Conservation (phyloP, 2,797 vertebrate genomes). For the Molossus alvarezi region DNA sequence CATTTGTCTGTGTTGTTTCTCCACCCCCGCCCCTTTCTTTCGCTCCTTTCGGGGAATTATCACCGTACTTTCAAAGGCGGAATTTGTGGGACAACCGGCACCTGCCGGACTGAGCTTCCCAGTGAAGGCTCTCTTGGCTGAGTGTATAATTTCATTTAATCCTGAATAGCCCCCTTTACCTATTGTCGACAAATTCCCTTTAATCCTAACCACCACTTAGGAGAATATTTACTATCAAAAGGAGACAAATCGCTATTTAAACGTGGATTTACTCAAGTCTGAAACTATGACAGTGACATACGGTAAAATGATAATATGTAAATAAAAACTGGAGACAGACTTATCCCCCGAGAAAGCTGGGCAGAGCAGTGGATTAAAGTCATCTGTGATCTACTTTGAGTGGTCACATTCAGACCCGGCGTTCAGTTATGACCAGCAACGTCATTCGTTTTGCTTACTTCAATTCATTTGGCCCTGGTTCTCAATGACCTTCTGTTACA, state of each 20-base stretch:
- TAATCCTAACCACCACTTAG: conserved; percentile 84
- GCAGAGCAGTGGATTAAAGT: conserved; percentile 89
- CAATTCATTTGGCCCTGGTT: conserved; percentile 90
- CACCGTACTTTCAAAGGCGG: conserved; percentile 87
- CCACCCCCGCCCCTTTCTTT: conserved; percentile 67
- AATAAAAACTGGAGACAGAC: conserved; percentile 82
- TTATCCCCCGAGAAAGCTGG: conserved; percentile 79
- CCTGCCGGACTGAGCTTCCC: conserved; percentile 88
- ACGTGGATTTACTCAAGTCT: conserved; percentile 75
- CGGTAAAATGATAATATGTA: conserved; percentile 79
- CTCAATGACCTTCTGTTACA: conserved; percentile 88
- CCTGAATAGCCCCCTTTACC: conserved; percentile 80
- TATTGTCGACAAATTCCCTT: conserved; percentile 84
- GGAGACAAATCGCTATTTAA: conserved; percentile 81
- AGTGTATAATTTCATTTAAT: conserved; percentile 86
- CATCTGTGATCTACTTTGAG: conserved; percentile 89
- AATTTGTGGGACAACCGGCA: conserved; percentile 85
- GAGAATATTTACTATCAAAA: conserved; percentile 81
- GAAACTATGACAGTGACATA: conserved; percentile 69
- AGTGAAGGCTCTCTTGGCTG: conserved; percentile 84
- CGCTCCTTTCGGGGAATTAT: conserved; percentile 79
- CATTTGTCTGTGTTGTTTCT: conserved; percentile 74
- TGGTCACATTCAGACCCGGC: conserved; percentile 85
- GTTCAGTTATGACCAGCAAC: conserved; percentile 82
- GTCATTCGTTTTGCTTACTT: conserved; percentile 90